These are phyloP conservation scores for Ondatra zibethicus DNA, from an alignment of 2,113 vertebrate genomes.

Conservation along the genomic window DNA sequence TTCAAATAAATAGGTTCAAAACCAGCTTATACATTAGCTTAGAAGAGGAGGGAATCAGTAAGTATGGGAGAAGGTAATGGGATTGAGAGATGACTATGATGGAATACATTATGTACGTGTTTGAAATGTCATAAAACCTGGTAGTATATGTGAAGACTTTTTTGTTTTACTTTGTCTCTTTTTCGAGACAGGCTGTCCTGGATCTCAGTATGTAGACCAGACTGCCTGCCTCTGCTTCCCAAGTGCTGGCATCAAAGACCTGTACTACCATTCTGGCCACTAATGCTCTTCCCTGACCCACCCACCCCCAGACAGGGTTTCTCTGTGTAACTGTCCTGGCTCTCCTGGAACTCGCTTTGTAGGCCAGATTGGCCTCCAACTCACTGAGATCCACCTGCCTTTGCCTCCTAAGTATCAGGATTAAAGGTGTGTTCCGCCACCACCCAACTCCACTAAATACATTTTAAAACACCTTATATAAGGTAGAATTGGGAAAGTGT, in stretches of 20 bases:
- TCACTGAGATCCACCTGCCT: too few species aligned
- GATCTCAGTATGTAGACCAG: background rate
- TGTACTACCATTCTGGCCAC: background rate
- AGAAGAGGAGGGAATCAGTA: background rate
- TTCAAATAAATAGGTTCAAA: background rate
- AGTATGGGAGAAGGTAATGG: background rate
- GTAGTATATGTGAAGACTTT: background rate
- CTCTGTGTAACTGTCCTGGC: too few species aligned
- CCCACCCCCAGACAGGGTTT: too few species aligned
- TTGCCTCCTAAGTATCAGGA: too few species aligned
- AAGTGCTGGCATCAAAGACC: background rate
- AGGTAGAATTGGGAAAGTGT: too few species aligned
- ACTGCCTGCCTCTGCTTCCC: background rate
- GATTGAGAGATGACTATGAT: background rate
- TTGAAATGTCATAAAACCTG: background rate
- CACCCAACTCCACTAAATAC: too few species aligned
- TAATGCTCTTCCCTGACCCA: too few species aligned
- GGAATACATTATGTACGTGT: background rate
- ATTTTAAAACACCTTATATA: too few species aligned
- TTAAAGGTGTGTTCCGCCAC: too few species aligned
- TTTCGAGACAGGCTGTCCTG: background rate
- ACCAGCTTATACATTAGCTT: background rate
- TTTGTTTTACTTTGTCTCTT: background rate
- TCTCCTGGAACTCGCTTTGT: too few species aligned
- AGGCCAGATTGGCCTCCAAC: too few species aligned